Conservation (phyloP, 1,140 invertebrate genomes). For the Penaeus indicus region DNA sequence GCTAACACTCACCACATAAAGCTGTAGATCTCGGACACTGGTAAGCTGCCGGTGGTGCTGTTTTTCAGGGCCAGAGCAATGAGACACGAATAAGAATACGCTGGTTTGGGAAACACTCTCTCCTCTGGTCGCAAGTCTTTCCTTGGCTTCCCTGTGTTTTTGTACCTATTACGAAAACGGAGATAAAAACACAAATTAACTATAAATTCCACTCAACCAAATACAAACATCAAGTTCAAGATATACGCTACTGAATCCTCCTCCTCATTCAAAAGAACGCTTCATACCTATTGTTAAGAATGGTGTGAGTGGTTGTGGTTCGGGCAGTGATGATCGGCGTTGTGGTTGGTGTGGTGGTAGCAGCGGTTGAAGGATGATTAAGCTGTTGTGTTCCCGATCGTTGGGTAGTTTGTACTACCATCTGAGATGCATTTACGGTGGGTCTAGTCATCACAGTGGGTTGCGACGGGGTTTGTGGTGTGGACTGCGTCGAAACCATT, state of each 20-base stretch:
- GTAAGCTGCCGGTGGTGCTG: conserved; percentile 91
- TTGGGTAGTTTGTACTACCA: conserved; percentile 54
- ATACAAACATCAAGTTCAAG: neutral
- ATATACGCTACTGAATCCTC: neutral
- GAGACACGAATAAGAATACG: conserved; percentile 97
- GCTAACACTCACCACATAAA: conserved; percentile 92
- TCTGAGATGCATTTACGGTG: conserved; percentile 45
- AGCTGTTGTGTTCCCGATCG: conserved; percentile 27
- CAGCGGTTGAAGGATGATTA: conserved; percentile 24
- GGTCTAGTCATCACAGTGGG: conserved; percentile 48
- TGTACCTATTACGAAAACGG: conserved; percentile 7
- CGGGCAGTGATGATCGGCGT: conserved; percentile 57
- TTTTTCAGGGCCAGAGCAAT: conserved; percentile 98
- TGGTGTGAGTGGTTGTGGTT: conserved; percentile 54
- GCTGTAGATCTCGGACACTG: conserved; percentile 98
- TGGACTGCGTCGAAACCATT: conserved; percentile 46
- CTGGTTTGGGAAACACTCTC: conserved; percentile 92
- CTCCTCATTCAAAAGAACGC: neutral
- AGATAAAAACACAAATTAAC: neutral
- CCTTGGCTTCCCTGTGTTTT: conserved; percentile 52
- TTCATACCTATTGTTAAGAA: conserved; percentile 53
- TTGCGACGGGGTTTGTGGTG: conserved; percentile 22
- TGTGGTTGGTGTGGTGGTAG: conserved; percentile 51
- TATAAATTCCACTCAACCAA: neutral
- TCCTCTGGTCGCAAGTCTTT: conserved; percentile 73